These are phyloP conservation scores for Cistogaster globosa DNA, from an alignment of 2,888 invertebrate genomes.

Conservation along the genomic window DNA sequence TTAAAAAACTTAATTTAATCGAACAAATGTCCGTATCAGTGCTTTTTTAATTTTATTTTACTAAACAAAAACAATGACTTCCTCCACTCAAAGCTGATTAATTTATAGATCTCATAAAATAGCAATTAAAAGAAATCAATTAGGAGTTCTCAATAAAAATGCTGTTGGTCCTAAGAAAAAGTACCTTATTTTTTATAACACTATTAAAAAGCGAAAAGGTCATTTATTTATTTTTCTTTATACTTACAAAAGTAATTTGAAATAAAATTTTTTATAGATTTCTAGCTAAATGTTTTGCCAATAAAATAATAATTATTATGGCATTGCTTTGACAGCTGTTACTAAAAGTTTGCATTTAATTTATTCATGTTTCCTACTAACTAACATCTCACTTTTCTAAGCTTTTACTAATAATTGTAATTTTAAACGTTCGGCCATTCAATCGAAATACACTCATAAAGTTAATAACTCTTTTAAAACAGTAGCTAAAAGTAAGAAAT, in stretches of 20 bases:
- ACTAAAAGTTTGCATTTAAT: conserved; percentile 52
- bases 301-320: conserved; percentile 72
- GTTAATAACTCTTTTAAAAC: conserved; percentile 39
- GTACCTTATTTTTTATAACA: not conserved
- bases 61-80: not conserved
- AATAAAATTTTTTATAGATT: conserved; percentile 55
- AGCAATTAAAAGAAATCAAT: not conserved
- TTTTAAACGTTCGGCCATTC: conserved; percentile 20
- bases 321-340: conserved; percentile 68
- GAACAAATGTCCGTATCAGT: no score
- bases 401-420: not conserved
- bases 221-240: conserved; percentile 1
- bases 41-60: not conserved
- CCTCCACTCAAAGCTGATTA: not conserved
- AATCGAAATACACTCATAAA: conserved; percentile 8
- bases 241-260: not conserved
- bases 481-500: not conserved
- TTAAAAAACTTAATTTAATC: no score
- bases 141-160: not conserved
- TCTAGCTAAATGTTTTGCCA: conserved; percentile 68
- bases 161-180: not conserved
- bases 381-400: conserved; percentile 9
- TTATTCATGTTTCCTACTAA: conserved; percentile 17
- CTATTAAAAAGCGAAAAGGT: conserved; percentile 1
- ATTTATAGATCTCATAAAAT: conserved; percentile 16